Percentiles rank a stretch among this genome's conserved stretches.
phyloP scores from a whole-genome alignment of 2,797 vertebrate species.

The Tragelaphus oryx region DNA sequence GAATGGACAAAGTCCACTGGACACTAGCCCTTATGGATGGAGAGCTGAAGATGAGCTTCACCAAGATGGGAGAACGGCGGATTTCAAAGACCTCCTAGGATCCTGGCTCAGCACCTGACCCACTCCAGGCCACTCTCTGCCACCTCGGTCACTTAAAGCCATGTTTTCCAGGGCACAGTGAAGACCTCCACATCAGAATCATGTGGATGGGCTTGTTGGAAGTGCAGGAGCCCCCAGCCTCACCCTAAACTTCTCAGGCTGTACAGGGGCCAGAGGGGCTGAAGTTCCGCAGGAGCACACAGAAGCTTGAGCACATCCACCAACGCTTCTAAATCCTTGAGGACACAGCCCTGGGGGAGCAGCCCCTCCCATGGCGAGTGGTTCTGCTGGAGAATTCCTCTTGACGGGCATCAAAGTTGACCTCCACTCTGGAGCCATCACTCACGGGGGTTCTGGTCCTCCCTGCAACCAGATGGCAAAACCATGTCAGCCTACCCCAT shows the following conservation, averaged over 20 bases:
- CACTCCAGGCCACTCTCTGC: neutral
- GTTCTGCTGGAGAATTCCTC: neutral
- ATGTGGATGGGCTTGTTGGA: accelerated
- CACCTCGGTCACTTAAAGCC: accelerated
- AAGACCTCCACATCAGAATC: neutral
- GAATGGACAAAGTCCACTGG: neutral
- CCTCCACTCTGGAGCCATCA: no score
- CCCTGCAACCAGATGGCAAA: no score
- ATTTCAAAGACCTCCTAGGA: neutral
- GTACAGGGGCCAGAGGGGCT: accelerated
- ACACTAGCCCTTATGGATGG: neutral
- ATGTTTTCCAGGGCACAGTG: accelerated
- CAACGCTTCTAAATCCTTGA: neutral
- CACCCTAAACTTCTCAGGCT: neutral
- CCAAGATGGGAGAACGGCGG: neutral
- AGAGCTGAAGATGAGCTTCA: neutral
- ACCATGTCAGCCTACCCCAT: accelerated
- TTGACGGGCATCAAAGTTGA: accelerated
- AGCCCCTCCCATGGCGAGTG: accelerated
- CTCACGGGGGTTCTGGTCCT: neutral
- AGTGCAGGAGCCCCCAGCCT: neutral
- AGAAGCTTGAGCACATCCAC: accelerated
- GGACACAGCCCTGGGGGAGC: accelerated
- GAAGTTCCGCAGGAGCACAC: neutral
- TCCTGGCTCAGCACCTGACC: accelerated